Conservation (phyloP, 2,113 vertebrate genomes). For the Amphiprion ocellaris region DNA sequence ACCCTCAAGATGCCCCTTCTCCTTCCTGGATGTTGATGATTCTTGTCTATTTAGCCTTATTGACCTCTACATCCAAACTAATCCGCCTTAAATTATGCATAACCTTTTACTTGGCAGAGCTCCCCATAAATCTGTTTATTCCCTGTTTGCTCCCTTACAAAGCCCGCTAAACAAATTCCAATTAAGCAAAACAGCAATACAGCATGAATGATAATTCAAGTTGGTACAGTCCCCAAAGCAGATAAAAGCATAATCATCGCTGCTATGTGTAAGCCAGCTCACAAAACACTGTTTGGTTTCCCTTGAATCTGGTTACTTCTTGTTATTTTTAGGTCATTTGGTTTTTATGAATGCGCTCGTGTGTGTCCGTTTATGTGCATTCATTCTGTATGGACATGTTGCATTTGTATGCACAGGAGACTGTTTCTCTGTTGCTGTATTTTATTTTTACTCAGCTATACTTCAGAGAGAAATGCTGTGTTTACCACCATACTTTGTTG, state of each 20-base stretch:
- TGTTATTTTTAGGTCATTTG: constrained; percentile 63
- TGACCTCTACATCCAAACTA: constrained; percentile 82
- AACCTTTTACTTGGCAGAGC: constrained; percentile 82
- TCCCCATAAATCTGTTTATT: constrained; percentile 81
- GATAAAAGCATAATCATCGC: constrained; percentile 76
- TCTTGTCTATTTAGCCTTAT: constrained; percentile 77
- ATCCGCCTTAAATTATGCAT: constrained; percentile 82
- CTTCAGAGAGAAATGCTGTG: no score
- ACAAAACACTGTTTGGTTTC: constrained; percentile 43
- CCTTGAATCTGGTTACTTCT: constrained; percentile 47
- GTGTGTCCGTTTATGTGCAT: not conserved
- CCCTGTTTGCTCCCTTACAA: constrained; percentile 75
- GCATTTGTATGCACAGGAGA: no score
- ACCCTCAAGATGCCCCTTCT: constrained; percentile 44
- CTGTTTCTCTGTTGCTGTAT: no score
- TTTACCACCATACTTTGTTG: no score
- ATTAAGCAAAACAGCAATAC: constrained; percentile 80
- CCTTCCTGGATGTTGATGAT: constrained; percentile 63
- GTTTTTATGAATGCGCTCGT: constrained; percentile 10
- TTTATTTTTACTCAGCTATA: no score
- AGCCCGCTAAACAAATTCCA: constrained; percentile 81
- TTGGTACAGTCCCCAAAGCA: constrained; percentile 62
- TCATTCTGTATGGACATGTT: not conserved
- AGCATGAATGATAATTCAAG: constrained; percentile 78
- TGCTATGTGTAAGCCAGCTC: constrained; percentile 61